phyloP scores from a whole-genome alignment of 2,888 invertebrate genomes.

The Drosophila ochracea region DNA sequence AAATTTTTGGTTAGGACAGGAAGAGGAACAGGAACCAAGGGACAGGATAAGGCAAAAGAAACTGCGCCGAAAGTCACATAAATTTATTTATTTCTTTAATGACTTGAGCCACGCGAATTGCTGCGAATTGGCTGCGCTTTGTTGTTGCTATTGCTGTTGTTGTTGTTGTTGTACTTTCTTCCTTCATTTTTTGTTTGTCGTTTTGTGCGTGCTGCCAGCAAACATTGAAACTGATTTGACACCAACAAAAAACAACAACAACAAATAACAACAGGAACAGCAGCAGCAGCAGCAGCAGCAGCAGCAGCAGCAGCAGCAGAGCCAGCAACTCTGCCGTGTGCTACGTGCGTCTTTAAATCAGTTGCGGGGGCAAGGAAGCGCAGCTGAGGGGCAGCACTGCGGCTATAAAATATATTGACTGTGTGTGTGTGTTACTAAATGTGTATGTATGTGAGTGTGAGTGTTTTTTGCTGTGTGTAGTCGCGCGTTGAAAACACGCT shows the following conservation, averaged over 20 bases:
- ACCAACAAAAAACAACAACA: slow-evolving; percentile 55
- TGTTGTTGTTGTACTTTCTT: slow-evolving; percentile 34
- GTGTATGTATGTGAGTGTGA: slow-evolving; percentile 31
- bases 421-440: slow-evolving; percentile 22
- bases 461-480: slow-evolving; percentile 50
- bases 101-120: slow-evolving; percentile 77
- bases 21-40: slow-evolving; percentile 7
- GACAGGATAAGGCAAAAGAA: slow-evolving; percentile 45
- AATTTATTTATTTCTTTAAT: slow-evolving; percentile 83
- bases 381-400: slow-evolving; percentile 37
- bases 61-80: slow-evolving; percentile 77
- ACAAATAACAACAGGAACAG: slow-evolving; percentile 1
- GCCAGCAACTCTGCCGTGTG: slow-evolving; percentile 56
- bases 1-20: slow-evolving; percentile 50
- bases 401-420: slow-evolving; percentile 79
- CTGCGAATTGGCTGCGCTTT: slow-evolving; percentile 66
- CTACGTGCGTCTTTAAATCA: slow-evolving; percentile 70
- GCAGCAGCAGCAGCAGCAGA: slow-evolving; percentile 13
- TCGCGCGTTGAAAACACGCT: slow-evolving; percentile 82
- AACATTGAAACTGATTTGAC: slow-evolving; percentile 79
- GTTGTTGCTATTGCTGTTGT: slow-evolving; percentile 34
- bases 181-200: slow-evolving; percentile 7
- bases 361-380: slow-evolving; percentile 12
- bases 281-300: slow-evolving; percentile 15
- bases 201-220: slow-evolving; percentile 60